phyloP scores from a whole-genome alignment of 1,140 invertebrate genomes.

The Lepidotrigona ventralis region DNA sequence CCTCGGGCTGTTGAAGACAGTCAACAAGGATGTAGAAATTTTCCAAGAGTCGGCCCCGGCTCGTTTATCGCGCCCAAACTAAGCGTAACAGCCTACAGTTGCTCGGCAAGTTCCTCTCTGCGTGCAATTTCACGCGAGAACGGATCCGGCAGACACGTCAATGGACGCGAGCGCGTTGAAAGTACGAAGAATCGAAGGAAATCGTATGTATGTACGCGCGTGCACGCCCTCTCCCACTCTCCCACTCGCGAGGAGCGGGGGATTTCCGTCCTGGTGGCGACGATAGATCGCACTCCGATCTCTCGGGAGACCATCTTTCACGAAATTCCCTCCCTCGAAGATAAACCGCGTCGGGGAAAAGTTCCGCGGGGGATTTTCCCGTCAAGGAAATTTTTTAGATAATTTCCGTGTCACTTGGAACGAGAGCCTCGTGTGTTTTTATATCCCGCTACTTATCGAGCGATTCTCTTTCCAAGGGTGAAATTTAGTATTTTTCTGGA shows the following conservation, averaged over 20 bases:
- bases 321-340: conserved; percentile 48
- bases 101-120: background rate
- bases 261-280: conserved; percentile 44
- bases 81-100: conserved; percentile 4
- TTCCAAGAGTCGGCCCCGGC: background rate
- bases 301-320: conserved; percentile 31
- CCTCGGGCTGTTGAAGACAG: background rate
- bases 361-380: background rate
- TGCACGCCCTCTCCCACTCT: conserved; percentile 13
- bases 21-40: background rate
- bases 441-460: too few species aligned
- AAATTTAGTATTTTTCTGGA: too few species aligned
- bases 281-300: conserved; percentile 45
- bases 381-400: background rate
- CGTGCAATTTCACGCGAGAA: conserved; percentile 26
- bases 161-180: conserved; percentile 12
- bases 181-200: conserved; percentile 25
- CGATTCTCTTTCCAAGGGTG: too few species aligned
- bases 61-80: conserved; percentile 18
- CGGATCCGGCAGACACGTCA: background rate
- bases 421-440: background rate
- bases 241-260: background rate
- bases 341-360: conserved; percentile 32
- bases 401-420: background rate
- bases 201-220: conserved; percentile 7